These are phyloP conservation scores for Psilanteris sp. DNA, from an alignment of 1,140 invertebrate species.

Conservation along the genomic window DNA sequence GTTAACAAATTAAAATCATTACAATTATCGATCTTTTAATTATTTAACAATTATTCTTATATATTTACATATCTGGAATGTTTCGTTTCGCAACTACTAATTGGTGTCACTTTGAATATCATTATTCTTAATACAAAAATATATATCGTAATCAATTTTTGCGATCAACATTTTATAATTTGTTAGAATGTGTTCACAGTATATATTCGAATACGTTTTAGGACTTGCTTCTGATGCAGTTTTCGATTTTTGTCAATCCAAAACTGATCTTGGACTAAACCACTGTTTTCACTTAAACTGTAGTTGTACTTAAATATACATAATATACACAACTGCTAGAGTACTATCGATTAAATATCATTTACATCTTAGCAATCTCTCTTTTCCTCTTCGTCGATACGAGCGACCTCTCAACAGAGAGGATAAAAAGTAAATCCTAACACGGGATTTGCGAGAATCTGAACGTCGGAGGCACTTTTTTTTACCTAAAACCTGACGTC, in stretches of 20 bases:
- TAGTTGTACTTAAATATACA: conserved; percentile 43
- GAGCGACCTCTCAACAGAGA: conserved; percentile 63
- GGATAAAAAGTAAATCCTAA: conserved; percentile 43
- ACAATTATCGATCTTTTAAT: conserved; percentile 13
- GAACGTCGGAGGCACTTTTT: conserved; percentile 53
- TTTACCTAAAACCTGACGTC: conserved; percentile 71
- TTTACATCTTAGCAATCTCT: conserved; percentile 40
- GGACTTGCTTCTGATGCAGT: neutral
- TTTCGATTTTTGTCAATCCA: conserved; percentile 8
- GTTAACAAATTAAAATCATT: conserved; percentile 39
- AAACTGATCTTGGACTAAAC: neutral
- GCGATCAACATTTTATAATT: conserved; percentile 11
- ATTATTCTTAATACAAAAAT: conserved; percentile 50
- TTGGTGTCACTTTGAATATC: conserved; percentile 31
- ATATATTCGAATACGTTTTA: conserved; percentile 6
- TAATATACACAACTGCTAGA: conserved; percentile 37
- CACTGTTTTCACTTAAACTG: conserved; percentile 21
- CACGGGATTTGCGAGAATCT: conserved; percentile 39
- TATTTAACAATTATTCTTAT: conserved; percentile 42
- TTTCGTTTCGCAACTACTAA: conserved; percentile 25
- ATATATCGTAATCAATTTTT: conserved; percentile 26
- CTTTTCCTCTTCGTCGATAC: conserved; percentile 57
- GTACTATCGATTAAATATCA: conserved; percentile 12
- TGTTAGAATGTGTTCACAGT: conserved; percentile 4
- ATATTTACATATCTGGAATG: conserved; percentile 53